Evolutionary conservation across 2,113 vertebrate species (phyloP), one percentile per base, ranked within the genome.

Genomic region (Romanogobio albipinnatus): DNA sequence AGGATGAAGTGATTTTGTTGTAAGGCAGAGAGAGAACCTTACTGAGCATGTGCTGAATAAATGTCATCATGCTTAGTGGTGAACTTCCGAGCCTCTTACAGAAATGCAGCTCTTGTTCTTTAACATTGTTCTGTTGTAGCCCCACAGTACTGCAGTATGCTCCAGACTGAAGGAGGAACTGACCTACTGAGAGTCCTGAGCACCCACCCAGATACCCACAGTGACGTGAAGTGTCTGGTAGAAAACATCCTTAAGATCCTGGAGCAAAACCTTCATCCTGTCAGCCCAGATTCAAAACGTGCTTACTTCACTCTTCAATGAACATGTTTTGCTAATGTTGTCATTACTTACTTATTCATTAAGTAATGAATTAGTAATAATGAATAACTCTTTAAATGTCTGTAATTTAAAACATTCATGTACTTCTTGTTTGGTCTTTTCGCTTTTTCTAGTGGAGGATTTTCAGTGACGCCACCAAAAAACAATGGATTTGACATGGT

Each of bases 91-190:
- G n/a, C n/a, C 58, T 24, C 7, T 61, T 56, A 6, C 1, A 17
- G 51, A 56, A 56, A 61, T 24, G 58, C 58, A 59, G n/a, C 19
- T n/a, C 58, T 66, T 24, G 26, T 26, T 33, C 5, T 68, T 7
- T 15, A 24, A 62, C 9, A 9, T 3, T 24, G 59, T n/a, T 26
- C 19, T 79, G 53, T 68, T 79, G 39, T 36, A 85, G 84, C 68
- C 17, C 36, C 49, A 71, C 47, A 71, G 22, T 85, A 85, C 58
- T 71, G 84, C 24, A 36, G n/a, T 70, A 59, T 79, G 36, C 76
- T 85, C n/a, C 15, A 70, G 5, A 19, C 11, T 8, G 84, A 79
- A 59, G 76, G 84, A 47, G 84, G 84, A 22, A 47, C 56, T 22
- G 49, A 73, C 4, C 47, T 22, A n/a, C 33, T 79, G 62, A 71